Conservation (phyloP, 2,888 invertebrate species). For the Clistopyga incitator region DNA sequence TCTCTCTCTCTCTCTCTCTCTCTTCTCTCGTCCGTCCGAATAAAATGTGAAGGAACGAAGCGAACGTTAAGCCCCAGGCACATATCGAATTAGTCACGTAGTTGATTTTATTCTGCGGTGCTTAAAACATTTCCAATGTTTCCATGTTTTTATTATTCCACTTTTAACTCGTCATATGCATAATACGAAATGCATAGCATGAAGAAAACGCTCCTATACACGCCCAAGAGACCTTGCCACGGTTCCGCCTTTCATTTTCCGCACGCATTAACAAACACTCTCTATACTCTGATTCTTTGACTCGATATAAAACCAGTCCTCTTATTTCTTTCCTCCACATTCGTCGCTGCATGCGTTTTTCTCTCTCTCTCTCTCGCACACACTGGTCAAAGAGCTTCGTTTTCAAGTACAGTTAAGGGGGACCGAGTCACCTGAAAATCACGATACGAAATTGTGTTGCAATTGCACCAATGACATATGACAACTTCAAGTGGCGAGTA, state of each 20-base stretch:
- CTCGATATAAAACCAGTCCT: constrained; percentile 23
- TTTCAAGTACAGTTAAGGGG: background rate
- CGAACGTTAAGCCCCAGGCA: constrained; percentile 48
- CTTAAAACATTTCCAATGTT: constrained; percentile 28
- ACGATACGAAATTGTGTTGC: too few relatives aligned
- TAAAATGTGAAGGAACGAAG: constrained; percentile 52
- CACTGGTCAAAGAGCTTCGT: constrained; percentile 12
- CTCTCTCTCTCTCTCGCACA: too few relatives aligned
- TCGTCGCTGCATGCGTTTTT: background rate
- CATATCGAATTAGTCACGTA: constrained; percentile 39
- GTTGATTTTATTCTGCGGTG: constrained; percentile 41
- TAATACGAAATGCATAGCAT: constrained; percentile 16
- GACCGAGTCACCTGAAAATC: too few relatives aligned
- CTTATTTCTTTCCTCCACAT: constrained; percentile 7
- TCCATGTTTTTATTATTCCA: constrained; percentile 4
- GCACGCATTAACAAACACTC: constrained; percentile 30
- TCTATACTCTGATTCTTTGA: constrained; percentile 15
- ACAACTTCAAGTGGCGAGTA: too few relatives aligned
- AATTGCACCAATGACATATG: too few relatives aligned
- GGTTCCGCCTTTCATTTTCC: constrained; percentile 50
- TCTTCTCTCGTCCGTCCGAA: constrained; percentile 33
- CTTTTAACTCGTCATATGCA: background rate
- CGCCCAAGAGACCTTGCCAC: constrained; percentile 29
- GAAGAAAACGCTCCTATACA: background rate
- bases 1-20: too few relatives aligned